Evolutionary conservation across 2,888 invertebrate species (phyloP).

Genomic region (Protophormia terraenovae): DNA sequence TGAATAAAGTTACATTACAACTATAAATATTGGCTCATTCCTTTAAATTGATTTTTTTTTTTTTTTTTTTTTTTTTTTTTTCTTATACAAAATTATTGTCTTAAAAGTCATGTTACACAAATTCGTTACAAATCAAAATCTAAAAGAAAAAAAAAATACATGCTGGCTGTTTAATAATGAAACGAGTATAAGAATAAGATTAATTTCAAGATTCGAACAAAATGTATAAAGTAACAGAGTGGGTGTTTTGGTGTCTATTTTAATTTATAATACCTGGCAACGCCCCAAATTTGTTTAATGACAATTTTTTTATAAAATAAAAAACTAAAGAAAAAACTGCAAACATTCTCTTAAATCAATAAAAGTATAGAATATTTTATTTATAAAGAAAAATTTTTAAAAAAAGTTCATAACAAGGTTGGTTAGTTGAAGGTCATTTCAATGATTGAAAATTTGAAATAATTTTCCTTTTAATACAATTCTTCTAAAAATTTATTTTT

Average conservation of each 20-base stretch:
- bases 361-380: no score
- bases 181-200: slow-evolving; percentile 23
- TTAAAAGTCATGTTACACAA: slow-evolving; percentile 56
- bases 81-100: slow-evolving; percentile 38
- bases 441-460: not conserved
- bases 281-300: slow-evolving; percentile 50
- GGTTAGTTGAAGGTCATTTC: slow-evolving; percentile 62
- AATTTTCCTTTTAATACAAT: not conserved
- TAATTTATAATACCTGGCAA: slow-evolving; percentile 49
- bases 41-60: slow-evolving; percentile 2
- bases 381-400: not conserved
- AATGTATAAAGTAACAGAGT: slow-evolving; percentile 26
- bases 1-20: no score
- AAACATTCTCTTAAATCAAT: not conserved
- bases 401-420: slow-evolving; percentile 45
- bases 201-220: slow-evolving; percentile 21
- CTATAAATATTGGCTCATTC: slow-evolving; percentile 32
- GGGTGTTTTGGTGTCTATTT: slow-evolving; percentile 49
- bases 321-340: not conserved
- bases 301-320: slow-evolving; percentile 6
- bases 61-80: not conserved
- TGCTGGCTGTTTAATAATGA: not conserved
- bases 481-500: not conserved
- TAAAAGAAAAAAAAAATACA: not conserved
- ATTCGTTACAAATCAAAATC: slow-evolving; percentile 60